Conservation (phyloP, 2,113 vertebrate species). For the Menidia beryllina region DNA sequence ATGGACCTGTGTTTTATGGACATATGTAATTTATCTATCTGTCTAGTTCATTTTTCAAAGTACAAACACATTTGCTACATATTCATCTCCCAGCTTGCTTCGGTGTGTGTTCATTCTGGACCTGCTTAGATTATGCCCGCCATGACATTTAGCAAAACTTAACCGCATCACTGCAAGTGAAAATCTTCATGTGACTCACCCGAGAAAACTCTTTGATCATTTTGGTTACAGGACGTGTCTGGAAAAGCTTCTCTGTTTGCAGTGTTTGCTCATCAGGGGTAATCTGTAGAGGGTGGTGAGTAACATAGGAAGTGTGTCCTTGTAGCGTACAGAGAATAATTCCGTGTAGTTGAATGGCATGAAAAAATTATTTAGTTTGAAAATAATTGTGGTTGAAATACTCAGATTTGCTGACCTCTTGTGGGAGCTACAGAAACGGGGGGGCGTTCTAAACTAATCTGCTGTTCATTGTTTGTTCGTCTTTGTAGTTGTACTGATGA, state of each 20-base stretch:
- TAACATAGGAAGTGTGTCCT: conserved; percentile 3
- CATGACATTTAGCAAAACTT: conserved; percentile 3
- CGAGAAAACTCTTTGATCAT: conserved; percentile 14
- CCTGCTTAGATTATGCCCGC: neutral
- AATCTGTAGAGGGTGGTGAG: conserved; percentile 1
- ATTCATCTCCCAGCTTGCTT: neutral
- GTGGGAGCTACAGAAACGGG: conserved; percentile 19
- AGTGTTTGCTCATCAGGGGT: neutral
- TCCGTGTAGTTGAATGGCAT: neutral
- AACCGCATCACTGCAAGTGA: conserved; percentile 6
- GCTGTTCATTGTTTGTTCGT: too few species aligned
- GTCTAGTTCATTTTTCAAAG: neutral
- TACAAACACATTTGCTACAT: neutral
- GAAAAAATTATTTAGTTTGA: conserved; percentile 20
- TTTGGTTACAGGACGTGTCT: conserved; percentile 20
- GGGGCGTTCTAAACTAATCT: too few species aligned
- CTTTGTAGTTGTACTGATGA: neutral
- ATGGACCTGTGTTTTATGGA: conserved; percentile 13
- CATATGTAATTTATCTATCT: too few species aligned
- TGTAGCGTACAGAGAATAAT: neutral
- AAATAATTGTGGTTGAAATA: neutral
- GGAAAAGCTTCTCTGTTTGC: conserved; percentile 17
- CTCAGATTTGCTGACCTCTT: conserved; percentile 52
- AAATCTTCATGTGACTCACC: conserved; percentile 28
- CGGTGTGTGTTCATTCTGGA: neutral